Conservation (phyloP, 2,113 vertebrate species). For the Phylloscopus trochiloides region DNA sequence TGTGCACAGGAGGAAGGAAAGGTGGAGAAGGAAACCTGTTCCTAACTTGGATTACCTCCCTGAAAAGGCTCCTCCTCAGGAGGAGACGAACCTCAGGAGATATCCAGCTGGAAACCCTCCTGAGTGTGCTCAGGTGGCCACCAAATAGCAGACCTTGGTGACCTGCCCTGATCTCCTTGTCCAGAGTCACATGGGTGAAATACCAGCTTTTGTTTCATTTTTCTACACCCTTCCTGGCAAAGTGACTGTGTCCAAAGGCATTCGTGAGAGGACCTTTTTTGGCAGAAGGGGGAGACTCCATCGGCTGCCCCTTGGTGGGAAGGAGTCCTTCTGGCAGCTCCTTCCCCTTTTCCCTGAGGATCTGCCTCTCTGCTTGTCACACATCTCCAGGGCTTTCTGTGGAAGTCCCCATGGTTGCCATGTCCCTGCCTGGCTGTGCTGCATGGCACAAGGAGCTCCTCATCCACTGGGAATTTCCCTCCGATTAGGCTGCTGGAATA, state of each 20-base stretch:
- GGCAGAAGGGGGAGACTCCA: neutral
- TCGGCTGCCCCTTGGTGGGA: neutral
- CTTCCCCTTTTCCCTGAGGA: neutral
- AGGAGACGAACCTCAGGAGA: neutral
- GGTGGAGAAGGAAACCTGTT: neutral
- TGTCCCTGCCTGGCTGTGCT: neutral
- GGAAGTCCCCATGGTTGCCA: rapidly evolving
- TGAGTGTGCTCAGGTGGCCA: neutral
- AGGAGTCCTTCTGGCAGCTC: neutral
- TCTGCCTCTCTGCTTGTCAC: neutral
- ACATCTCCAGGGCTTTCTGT: neutral
- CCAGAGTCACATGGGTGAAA: neutral
- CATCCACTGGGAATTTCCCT: neutral
- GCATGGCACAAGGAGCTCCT: neutral
- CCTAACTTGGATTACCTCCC: neutral
- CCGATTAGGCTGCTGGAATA: neutral
- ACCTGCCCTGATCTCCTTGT: neutral
- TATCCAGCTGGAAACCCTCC: neutral
- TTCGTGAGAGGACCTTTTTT: constrained; percentile 4
- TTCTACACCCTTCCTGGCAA: constrained; percentile 43
- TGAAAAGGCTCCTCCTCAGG: neutral
- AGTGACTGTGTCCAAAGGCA: neutral
- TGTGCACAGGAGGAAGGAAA: neutral
- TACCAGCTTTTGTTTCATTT: neutral
- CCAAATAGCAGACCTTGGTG: neutral